phyloP scores from a whole-genome alignment of 1,140 invertebrate species.

The Aethina tumida region DNA sequence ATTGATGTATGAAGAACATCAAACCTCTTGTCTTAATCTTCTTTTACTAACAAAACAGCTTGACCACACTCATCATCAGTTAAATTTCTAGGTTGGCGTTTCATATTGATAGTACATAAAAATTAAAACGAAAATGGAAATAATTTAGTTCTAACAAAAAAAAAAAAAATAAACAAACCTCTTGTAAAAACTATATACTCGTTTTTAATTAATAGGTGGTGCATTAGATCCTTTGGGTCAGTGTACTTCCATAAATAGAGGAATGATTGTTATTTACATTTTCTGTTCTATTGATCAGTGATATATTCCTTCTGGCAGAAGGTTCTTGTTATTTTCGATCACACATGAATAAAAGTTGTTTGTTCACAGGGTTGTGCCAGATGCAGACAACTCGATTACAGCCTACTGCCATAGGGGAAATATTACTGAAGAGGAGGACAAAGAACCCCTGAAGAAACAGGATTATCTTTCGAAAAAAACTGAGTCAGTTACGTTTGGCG shows the following conservation, averaged over 20 bases:
- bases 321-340: background rate
- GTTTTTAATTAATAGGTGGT: background rate
- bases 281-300: background rate
- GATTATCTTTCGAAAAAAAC: background rate
- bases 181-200: constrained; percentile 5
- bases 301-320: background rate
- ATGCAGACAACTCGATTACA: constrained; percentile 1
- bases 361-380: constrained; percentile 16
- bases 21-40: no score
- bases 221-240: no score
- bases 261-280: no score
- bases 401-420: background rate
- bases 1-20: no score
- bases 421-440: background rate
- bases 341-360: constrained; percentile 5
- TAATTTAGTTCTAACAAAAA: no score
- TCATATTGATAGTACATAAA: no score
- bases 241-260: constrained; percentile 4
- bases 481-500: no score
- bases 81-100: no score
- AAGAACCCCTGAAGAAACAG: background rate
- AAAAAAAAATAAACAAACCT: no score
- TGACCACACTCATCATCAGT: no score
- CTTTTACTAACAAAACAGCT: no score
- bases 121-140: no score